Evolutionary conservation across 2,113 vertebrate genomes (phyloP).

Genomic region (Heterochromis multidens): DNA sequence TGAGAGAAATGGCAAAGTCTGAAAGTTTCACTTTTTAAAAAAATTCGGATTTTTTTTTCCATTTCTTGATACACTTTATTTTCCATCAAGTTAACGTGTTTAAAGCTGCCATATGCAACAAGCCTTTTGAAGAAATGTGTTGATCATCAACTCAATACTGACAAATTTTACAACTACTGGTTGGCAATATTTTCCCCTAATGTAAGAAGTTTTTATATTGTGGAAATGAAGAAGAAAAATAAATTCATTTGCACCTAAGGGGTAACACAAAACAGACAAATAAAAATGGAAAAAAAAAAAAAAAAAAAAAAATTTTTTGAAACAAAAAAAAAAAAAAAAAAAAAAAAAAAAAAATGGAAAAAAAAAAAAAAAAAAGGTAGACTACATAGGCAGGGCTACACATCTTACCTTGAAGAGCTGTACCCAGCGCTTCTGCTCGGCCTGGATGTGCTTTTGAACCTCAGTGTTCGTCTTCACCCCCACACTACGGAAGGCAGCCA

Average conservation of each 20-base stretch:
- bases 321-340: not conserved
- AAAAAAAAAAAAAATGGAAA: too few species aligned
- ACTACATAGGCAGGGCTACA: too few species aligned
- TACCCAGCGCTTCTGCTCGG: slow-evolving; percentile 92
- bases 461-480: slow-evolving; percentile 86
- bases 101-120: too few species aligned
- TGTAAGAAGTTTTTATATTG: not conserved
- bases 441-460: slow-evolving; percentile 89
- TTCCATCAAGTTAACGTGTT: not conserved
- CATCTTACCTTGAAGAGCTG: slow-evolving; percentile 92
- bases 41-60: not conserved
- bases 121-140: too few species aligned
- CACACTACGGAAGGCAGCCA: slow-evolving; percentile 88
- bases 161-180: too few species aligned
- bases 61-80: not conserved
- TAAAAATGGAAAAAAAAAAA: not conserved
- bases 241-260: not conserved
- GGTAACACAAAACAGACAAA: not conserved
- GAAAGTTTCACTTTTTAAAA: not conserved
- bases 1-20: not conserved
- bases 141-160: too few species aligned
- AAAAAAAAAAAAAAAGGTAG: not conserved
- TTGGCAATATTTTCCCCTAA: not conserved
- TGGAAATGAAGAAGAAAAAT: not conserved
- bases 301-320: not conserved